These are phyloP conservation scores for Cepaea nemoralis DNA, from an alignment of 1,140 invertebrate genomes.

Conservation along the genomic window DNA sequence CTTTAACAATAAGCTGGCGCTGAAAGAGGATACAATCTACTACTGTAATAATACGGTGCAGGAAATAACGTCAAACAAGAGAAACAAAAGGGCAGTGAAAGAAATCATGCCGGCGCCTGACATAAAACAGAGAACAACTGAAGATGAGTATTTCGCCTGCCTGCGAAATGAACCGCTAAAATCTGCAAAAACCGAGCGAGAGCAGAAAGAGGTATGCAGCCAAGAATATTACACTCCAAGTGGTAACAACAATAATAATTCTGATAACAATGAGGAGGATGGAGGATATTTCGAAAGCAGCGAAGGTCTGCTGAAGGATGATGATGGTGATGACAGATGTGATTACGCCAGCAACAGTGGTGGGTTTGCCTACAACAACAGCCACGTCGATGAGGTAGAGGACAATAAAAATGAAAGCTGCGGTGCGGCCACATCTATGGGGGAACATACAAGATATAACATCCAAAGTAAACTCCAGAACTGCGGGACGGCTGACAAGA, in stretches of 20 bases:
- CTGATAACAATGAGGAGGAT: neutral
- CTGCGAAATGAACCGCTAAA: no score
- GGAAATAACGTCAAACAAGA: neutral
- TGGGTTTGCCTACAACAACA: neutral
- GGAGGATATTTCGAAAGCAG: neutral
- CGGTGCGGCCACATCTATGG: no score
- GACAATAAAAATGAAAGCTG: no score
- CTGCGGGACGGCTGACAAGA: no score
- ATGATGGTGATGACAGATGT: neutral
- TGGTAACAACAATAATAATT: neutral
- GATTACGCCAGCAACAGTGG: neutral
- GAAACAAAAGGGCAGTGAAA: neutral
- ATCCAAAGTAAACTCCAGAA: no score
- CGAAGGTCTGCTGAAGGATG: neutral
- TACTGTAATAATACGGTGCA: neutral
- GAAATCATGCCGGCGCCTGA: neutral
- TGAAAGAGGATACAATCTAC: neutral
- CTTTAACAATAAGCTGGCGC: no score
- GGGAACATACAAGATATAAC: no score
- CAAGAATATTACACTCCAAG: neutral
- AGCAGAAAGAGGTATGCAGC: no score
- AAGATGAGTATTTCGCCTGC: no score
- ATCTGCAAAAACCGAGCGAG: no score
- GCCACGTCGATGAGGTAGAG: no score
- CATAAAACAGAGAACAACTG: neutral